Conservation (phyloP, 2,888 invertebrate genomes). For the Tipula confusa region DNA sequence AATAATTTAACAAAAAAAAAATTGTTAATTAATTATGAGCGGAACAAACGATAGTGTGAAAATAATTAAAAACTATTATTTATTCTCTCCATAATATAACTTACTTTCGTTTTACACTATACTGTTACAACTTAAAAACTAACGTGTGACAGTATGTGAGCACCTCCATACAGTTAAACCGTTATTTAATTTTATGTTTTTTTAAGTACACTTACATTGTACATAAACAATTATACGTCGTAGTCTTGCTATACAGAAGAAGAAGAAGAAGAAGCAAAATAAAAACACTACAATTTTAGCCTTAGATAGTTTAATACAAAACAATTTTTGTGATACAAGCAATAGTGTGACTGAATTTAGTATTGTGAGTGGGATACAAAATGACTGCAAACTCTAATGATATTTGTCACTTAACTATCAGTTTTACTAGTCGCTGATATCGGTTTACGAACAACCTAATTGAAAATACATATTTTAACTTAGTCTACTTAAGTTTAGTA, state of each 20-base stretch:
- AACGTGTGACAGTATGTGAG: neutral
- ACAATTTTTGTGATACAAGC: neutral
- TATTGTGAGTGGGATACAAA: neutral
- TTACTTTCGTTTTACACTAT: neutral
- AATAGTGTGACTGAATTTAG: neutral
- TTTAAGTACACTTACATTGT: neutral
- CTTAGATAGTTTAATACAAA: neutral
- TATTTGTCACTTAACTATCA: too few species aligned
- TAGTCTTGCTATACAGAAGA: neutral
- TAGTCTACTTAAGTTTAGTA: too few species aligned
- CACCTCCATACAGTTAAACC: neutral
- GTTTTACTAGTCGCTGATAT: too few species aligned
- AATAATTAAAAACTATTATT: neutral
- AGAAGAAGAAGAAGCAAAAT: too few species aligned
- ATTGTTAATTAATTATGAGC: neutral
- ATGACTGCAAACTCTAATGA: too few species aligned
- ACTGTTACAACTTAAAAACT: neutral
- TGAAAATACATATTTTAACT: too few species aligned
- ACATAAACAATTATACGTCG: neutral
- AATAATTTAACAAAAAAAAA: neutral
- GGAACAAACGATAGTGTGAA: conserved; percentile 12
- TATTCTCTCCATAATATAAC: neutral
- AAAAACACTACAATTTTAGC: neutral
- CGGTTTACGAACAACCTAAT: too few species aligned
- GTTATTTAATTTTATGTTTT: too few species aligned